phyloP scores from a whole-genome alignment of 2,888 invertebrate genomes.

The Drosophila sordidapex region DNA sequence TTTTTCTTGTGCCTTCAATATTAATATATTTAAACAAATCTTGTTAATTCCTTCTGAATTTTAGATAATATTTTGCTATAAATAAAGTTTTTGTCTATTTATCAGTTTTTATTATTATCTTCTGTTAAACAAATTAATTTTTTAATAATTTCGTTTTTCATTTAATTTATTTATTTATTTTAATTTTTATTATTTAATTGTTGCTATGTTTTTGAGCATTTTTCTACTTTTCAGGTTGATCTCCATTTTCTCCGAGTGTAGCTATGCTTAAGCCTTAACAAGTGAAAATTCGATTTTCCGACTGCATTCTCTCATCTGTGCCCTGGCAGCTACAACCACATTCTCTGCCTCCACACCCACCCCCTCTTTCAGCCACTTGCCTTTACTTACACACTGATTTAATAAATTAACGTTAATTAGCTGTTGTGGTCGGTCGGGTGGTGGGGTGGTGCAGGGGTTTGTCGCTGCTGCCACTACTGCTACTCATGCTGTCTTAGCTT shows the following conservation, averaged over 20 bases:
- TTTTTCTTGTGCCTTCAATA: neutral
- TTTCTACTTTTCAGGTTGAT: neutral
- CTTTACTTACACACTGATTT: conserved; percentile 83
- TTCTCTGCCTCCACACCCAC: neutral
- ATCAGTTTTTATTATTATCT: neutral
- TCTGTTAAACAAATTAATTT: neutral
- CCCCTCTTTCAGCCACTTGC: conserved; percentile 43
- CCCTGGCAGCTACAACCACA: conserved; percentile 34
- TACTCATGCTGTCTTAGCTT: conserved; percentile 60
- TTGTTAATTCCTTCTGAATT: neutral
- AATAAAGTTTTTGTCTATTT: neutral
- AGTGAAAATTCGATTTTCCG: too few species aligned
- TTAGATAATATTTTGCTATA: neutral
- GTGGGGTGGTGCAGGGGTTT: neutral
- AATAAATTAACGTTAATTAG: conserved; percentile 84
- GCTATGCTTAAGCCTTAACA: conserved; percentile 47
- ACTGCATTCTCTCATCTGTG: conserved; percentile 63
- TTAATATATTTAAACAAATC: neutral
- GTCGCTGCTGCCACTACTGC: neutral
- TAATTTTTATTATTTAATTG: neutral
- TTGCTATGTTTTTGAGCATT: neutral
- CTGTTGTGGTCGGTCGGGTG: conserved; percentile 69
- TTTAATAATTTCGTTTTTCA: neutral
- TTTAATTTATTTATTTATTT: too few species aligned
- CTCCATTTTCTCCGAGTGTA: neutral